A percentile compares a stretch with the other conserved stretches of the same genome.
phyloP scores from a whole-genome alignment of 2,888 invertebrate species.

The Helleia helle region DNA sequence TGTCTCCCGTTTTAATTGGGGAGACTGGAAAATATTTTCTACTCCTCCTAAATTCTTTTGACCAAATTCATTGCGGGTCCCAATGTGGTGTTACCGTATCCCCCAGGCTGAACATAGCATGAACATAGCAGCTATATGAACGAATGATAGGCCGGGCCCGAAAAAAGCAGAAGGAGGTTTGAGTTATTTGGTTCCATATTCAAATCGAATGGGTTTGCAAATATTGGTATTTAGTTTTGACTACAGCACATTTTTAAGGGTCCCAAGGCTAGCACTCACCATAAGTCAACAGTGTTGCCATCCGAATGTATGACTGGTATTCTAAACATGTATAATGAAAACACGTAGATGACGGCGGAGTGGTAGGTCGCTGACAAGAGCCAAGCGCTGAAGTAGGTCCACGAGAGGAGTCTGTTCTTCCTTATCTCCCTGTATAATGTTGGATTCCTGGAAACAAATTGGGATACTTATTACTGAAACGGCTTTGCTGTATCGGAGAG shows the following conservation, averaged over 20 bases:
- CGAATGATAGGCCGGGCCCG: too few species aligned
- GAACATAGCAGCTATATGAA: too few species aligned
- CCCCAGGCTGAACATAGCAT: too few species aligned
- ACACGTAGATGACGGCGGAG: constrained; percentile 75
- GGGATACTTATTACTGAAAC: neutral
- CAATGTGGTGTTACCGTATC: too few species aligned
- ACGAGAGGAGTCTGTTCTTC: constrained; percentile 77
- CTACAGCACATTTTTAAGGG: neutral
- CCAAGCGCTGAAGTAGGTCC: constrained; percentile 77
- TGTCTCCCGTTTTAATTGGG: too few species aligned
- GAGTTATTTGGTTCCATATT: too few species aligned
- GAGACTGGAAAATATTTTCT: too few species aligned
- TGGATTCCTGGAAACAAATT: constrained; percentile 66
- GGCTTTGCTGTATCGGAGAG: neutral
- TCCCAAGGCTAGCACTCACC: constrained; percentile 32
- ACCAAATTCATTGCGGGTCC: too few species aligned
- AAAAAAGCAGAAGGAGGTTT: too few species aligned
- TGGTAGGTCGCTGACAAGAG: constrained; percentile 76
- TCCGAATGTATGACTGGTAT: constrained; percentile 64
- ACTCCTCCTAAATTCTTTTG: too few species aligned
- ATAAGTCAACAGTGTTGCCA: constrained; percentile 68
- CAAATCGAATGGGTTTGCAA: too few species aligned
- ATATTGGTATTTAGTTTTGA: too few species aligned
- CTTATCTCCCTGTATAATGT: constrained; percentile 77
- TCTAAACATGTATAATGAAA: constrained; percentile 53